Conservation (phyloP, 92 coral and sea anemone species). For the Zoanthus gigantus region DNA sequence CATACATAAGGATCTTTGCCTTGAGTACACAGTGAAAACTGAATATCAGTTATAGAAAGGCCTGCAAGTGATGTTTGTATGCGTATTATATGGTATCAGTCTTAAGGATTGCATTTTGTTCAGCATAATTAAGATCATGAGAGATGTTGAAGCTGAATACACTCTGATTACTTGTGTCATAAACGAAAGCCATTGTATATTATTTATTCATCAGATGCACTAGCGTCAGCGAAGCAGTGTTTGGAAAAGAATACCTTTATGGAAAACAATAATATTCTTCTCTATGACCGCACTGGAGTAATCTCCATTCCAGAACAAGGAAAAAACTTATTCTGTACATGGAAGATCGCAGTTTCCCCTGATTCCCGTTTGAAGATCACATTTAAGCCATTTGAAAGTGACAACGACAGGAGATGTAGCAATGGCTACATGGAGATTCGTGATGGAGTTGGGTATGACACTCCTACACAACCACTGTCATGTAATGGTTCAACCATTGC, state of each 20-base stretch:
- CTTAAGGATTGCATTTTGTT: too few species aligned
- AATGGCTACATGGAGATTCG: constrained; percentile 27
- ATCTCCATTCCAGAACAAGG: not conserved
- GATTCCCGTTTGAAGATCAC: constrained; percentile 8
- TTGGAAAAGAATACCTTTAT: constrained; percentile 26
- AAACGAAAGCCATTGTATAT: too few species aligned
- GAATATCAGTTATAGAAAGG: too few species aligned
- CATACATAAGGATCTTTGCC: too few species aligned
- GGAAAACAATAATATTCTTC: constrained; percentile 39
- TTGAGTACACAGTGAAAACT: too few species aligned
- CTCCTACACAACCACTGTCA: not conserved
- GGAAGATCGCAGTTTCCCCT: constrained; percentile 23
- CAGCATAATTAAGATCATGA: too few species aligned
- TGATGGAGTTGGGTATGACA: constrained; percentile 35
- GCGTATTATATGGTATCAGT: too few species aligned
- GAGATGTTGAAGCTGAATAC: too few species aligned
- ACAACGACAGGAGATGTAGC: not conserved
- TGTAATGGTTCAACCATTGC: constrained; percentile 26
- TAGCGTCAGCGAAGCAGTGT: constrained; percentile 1
- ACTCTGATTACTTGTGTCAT: too few species aligned
- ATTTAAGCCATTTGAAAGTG: constrained; percentile 1
- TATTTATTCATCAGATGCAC: not conserved
- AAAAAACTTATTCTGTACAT: not conserved
- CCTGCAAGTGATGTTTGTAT: too few species aligned
- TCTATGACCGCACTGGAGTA: constrained; percentile 26